phyloP scores from a whole-genome alignment of 2,113 vertebrate genomes.

The Python bivittatus region DNA sequence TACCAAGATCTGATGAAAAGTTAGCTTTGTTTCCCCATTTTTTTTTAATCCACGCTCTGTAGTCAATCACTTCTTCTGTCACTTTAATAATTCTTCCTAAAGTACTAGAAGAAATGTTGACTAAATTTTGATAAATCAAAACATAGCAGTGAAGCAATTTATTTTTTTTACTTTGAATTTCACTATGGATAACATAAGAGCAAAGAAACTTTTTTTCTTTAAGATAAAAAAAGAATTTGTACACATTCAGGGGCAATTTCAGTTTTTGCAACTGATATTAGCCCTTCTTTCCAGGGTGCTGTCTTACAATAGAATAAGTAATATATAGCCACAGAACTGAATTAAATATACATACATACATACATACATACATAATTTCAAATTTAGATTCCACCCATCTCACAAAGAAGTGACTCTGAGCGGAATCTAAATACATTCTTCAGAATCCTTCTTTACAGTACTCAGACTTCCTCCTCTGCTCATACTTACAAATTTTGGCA shows the following conservation, averaged over 20 bases:
- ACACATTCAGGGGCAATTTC: neutral
- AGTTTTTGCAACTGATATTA: neutral
- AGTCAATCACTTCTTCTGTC: slow-evolving; percentile 95
- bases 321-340: neutral
- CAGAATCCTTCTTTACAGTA: neutral
- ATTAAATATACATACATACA: no score
- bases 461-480: neutral
- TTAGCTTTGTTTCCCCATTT: slow-evolving; percentile 82
- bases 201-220: neutral
- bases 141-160: neutral
- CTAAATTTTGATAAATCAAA: slow-evolving; percentile 34
- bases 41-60: slow-evolving; percentile 92
- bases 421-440: no score
- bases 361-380: no score
- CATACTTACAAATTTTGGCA: neutral
- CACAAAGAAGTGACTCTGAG: no score
- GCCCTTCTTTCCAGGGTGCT: neutral
- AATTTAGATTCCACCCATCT: no score
- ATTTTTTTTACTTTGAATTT: neutral
- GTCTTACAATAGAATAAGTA: neutral
- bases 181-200: neutral
- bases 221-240: neutral
- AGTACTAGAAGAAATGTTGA: slow-evolving; percentile 76
- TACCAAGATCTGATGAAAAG: slow-evolving; percentile 69
- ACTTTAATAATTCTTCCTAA: slow-evolving; percentile 96